Evolutionary conservation across 2,888 invertebrate species (phyloP).

Genomic region (Orthosia cruda): DNA sequence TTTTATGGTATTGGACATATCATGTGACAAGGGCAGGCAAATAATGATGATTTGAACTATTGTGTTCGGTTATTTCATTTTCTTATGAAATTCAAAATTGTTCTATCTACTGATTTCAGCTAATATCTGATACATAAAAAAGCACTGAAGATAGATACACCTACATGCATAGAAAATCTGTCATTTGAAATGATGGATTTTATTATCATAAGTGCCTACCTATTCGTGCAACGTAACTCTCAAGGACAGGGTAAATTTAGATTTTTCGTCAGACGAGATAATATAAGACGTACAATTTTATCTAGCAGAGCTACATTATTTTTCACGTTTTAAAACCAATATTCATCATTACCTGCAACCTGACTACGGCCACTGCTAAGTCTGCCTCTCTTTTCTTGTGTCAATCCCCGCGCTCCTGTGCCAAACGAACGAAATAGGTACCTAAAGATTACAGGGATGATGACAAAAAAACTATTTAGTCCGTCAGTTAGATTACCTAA

Average conservation of each 20-base stretch:
- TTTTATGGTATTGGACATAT: too few species aligned
- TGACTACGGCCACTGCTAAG: too few species aligned
- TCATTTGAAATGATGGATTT: conserved; percentile 15
- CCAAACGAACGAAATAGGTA: too few species aligned
- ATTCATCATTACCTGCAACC: too few species aligned
- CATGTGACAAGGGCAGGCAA: too few species aligned
- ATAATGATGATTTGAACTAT: background rate
- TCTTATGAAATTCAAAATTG: background rate
- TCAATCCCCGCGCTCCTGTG: too few species aligned
- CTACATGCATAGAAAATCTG: background rate
- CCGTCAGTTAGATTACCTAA: too few species aligned
- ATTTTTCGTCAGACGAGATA: conserved; percentile 4
- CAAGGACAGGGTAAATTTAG: background rate
- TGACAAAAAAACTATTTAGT: too few species aligned
- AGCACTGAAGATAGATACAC: conserved; percentile 1
- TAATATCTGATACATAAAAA: conserved; percentile 1
- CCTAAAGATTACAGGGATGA: too few species aligned
- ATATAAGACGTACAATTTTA: background rate
- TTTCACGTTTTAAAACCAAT: background rate
- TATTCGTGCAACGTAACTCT: background rate
- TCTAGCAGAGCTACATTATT: background rate
- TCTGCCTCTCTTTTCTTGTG: too few species aligned
- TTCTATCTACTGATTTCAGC: background rate
- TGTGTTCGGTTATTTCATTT: background rate
- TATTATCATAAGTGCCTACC: background rate